phyloP scores from a whole-genome alignment of 53 echinoderm and acorn worm species.

The Astropecten irregularis region DNA sequence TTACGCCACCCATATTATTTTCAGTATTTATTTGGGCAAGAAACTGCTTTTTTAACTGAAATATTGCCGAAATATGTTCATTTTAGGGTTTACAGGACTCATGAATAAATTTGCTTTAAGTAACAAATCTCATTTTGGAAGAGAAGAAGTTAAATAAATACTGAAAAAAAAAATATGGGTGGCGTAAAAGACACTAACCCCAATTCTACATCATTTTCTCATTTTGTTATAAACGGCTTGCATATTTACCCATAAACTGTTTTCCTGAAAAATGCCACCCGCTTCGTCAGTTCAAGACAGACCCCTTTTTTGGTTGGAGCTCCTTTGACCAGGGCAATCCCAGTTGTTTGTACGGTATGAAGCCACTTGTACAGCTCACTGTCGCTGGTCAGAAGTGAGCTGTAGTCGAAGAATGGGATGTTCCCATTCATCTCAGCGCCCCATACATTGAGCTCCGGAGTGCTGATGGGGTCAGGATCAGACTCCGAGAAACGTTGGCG shows the following conservation, averaged over 20 bases:
- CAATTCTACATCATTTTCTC: too few relatives aligned
- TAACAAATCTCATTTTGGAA: too few relatives aligned
- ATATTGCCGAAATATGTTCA: too few relatives aligned
- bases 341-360: constrained; percentile 48
- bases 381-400: constrained; percentile 67
- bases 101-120: too few relatives aligned
- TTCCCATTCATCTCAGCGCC: constrained; percentile 67
- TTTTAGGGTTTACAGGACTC: too few relatives aligned
- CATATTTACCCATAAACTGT: constrained; percentile 82
- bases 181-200: too few relatives aligned
- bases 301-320: constrained; percentile 55
- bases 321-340: constrained; percentile 63
- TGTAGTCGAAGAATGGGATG: constrained; percentile 71
- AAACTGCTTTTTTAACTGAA: too few relatives aligned
- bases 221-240: too few relatives aligned
- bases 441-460: background rate
- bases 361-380: constrained; percentile 71
- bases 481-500: constrained; percentile 34
- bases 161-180: too few relatives aligned
- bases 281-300: constrained; percentile 51
- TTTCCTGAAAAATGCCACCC: constrained; percentile 73
- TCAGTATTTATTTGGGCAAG: too few relatives aligned
- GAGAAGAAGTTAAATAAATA: too few relatives aligned
- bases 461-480: background rate
- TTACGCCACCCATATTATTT: too few relatives aligned